These are phyloP conservation scores for Latheticus oryzae DNA, from an alignment of 2,888 invertebrate species.

Conservation along the genomic window DNA sequence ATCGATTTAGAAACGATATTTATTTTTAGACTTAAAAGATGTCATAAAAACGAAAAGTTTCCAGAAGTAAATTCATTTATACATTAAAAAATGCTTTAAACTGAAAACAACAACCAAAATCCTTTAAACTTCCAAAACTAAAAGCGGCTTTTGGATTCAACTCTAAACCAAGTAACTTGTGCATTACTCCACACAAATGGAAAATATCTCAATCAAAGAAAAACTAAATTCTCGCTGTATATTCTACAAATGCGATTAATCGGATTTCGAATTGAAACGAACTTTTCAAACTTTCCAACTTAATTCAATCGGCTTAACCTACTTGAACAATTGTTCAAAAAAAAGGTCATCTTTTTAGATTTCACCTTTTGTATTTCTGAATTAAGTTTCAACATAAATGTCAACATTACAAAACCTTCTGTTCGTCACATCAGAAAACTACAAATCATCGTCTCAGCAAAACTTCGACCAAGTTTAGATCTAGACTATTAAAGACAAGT, in stretches of 20 bases:
- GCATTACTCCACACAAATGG: too few species aligned
- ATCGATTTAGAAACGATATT: too few species aligned
- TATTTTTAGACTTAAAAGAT: too few species aligned
- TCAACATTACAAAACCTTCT: not conserved
- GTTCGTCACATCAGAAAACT: slow-evolving; percentile 1
- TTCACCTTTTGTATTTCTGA: too few species aligned
- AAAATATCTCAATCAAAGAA: slow-evolving; percentile 12
- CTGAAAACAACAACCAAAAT: slow-evolving; percentile 17
- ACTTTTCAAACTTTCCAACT: not conserved
- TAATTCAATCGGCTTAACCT: not conserved
- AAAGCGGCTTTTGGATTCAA: slow-evolving; percentile 5
- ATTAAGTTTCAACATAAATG: slow-evolving; percentile 3
- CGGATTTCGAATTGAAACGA: not conserved
- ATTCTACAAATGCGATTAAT: not conserved
- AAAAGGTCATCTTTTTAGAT: too few species aligned
- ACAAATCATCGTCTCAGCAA: slow-evolving; percentile 10
- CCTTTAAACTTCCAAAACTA: slow-evolving; percentile 16
- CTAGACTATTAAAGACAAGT: slow-evolving; percentile 10
- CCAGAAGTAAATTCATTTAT: too few species aligned
- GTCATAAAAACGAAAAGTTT: too few species aligned
- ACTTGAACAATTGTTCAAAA: too few species aligned
- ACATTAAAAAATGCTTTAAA: too few species aligned
- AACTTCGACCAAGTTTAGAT: not conserved
- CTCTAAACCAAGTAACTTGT: slow-evolving; percentile 7
- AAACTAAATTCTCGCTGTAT: too few species aligned